Evolutionary conservation across 1,140 invertebrate genomes (phyloP).

Genomic region (Ceratosolen fusciceps): DNA sequence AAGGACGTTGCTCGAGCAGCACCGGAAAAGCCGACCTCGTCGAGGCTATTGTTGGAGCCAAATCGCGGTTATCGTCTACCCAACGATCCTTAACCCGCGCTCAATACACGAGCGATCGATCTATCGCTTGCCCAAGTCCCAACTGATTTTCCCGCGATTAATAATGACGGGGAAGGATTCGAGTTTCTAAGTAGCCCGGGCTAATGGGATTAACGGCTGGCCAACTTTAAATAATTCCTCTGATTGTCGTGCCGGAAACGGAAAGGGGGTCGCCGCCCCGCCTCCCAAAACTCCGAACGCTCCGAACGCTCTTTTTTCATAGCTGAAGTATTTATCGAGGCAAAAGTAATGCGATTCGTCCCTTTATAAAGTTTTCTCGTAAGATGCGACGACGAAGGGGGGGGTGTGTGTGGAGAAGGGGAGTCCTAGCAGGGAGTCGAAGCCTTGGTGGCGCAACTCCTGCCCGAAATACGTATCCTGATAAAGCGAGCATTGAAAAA

Average conservation of each 20-base stretch:
- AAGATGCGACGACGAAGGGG: neutral
- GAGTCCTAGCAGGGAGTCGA: neutral
- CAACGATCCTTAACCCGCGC: neutral
- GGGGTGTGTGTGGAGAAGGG: no score
- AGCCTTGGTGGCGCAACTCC: no score
- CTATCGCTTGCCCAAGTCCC: no score
- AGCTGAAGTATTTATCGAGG: neutral
- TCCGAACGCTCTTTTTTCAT: no score
- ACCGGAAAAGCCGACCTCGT: no score
- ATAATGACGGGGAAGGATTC: neutral
- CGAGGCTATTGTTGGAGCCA: neutral
- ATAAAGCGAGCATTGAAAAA: neutral
- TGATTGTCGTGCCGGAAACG: neutral
- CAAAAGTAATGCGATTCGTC: neutral
- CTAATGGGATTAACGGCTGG: neutral
- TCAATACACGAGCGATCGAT: neutral
- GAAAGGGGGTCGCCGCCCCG: no score
- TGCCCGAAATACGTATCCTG: neutral
- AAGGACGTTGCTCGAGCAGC: no score
- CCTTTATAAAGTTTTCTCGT: neutral
- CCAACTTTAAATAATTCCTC: neutral
- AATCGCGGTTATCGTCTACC: neutral
- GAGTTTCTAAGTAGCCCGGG: neutral
- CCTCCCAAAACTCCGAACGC: neutral
- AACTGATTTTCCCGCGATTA: neutral